Base-by-base conservation (phyloP, 1,140 invertebrate genomes). In the Aethina tumida region DNA sequence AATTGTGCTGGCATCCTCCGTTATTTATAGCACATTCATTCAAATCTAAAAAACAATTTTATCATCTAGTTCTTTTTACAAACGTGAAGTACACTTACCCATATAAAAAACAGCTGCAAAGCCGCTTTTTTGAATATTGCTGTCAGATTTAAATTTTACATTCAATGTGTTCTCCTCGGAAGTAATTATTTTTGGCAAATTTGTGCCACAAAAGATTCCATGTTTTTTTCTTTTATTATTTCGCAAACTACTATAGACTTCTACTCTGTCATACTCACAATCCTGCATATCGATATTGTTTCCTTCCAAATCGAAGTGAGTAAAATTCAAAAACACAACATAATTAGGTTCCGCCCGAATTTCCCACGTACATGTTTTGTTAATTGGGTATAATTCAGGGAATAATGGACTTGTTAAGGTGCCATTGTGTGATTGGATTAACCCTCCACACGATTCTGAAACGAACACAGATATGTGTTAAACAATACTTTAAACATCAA, bases 351-450 rank as follows among this genome's bases (percentile, higher is more conserved):
- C 84, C 0, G 93, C 92, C 25, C 91, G 77, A 28, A 99, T 96
- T 66, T 97, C 88, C 95, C 95, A 99, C 5, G 94, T 75, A 62
- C 95, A 99, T 56, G 89, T 87, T 64, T 97, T 97, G 52, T 92
- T 87, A 3, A 77, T 72, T 0, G 93, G 94, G 63, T 98, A 98
- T 2, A 84, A 64, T 52, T 96, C 89, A 0, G 95, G 95, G 60
- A 96, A 98, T 0, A 90, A 95, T 0, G 95, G 95, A 35, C 86
- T 92, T 0, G 83, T 90, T 25, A 99, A 84, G 0, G 90, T 93
- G 1, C 95, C 95, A 53, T 93, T 95, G 3, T 72, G 69, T 0
- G 77, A 74, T 42, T 92, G 82, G 19, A 96, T 80, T 8, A 85
- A 70, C 5, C 94, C 94, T 16, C 94, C 95, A 57, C 95, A 99